These are phyloP conservation scores for Onthophagus sagittarius DNA, from an alignment of 2,888 invertebrate species.

Conservation along the genomic window DNA sequence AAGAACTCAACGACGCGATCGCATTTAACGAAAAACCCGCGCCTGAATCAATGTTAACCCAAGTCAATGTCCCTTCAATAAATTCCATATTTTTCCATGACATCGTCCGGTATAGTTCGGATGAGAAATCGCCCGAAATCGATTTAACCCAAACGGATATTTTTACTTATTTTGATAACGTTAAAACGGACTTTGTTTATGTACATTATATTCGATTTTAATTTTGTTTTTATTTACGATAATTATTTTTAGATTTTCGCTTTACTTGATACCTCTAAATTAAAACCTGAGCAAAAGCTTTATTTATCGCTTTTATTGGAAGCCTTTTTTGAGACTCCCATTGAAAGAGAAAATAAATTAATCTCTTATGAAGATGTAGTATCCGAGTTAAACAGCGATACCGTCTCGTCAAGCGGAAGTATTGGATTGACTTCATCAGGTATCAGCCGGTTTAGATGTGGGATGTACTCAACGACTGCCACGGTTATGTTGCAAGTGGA, in stretches of 20 bases:
- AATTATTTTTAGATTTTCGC: conserved; percentile 57
- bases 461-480: conserved; percentile 66
- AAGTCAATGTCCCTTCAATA: conserved; percentile 72
- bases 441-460: conserved; percentile 62
- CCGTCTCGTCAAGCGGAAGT: conserved; percentile 58
- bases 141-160: conserved; percentile 65
- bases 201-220: conserved; percentile 53
- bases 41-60: conserved; percentile 65
- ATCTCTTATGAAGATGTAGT: conserved; percentile 69
- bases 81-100: conserved; percentile 68
- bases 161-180: conserved; percentile 72
- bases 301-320: conserved; percentile 76
- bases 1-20: conserved; percentile 64
- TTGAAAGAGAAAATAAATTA: conserved; percentile 55
- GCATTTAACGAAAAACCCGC: conserved; percentile 73
- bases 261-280: conserved; percentile 63
- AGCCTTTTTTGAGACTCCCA: conserved; percentile 71
- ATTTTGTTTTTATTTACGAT: not conserved
- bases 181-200: conserved; percentile 80
- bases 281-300: conserved; percentile 58
- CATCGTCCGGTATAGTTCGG: conserved; percentile 43
- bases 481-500: conserved; percentile 71
- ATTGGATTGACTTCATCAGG: conserved; percentile 59
- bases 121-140: conserved; percentile 41
- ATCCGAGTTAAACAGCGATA: conserved; percentile 72